Evolutionary conservation across 1,140 invertebrate species (phyloP), one percentile per base, ranked within the genome.

Genomic region (Chrysoperla carnea): DNA sequence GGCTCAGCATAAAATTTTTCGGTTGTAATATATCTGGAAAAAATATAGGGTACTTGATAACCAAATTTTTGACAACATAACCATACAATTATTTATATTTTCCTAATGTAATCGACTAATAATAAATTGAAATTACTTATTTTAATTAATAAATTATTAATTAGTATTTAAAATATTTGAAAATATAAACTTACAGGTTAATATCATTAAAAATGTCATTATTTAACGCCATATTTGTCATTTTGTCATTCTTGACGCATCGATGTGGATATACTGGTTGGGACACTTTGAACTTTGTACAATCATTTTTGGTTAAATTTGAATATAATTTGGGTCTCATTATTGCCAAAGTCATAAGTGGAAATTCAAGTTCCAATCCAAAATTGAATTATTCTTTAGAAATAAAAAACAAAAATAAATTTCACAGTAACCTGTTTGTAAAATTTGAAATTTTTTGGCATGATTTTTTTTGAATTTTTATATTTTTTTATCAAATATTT

Each of bases 1-100:
- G 81, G 75, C 59, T 82, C 77, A 29, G 84, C 63, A 47, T 75
- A 76, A 59, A 83, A 82, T 52, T 76, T 78, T 45, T 83, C 79
- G 17, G 73, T 67, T n/a, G 78, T 78, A 35, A 73, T 70, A 50
- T 81, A 75, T 49, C 77, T 81, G 46, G 39, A 66, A 64, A 51
- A 46, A 40, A 37, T 23, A 23, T 3, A n/a, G 5, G 5, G 17
- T 23, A 23, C 17, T 36, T 42, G 7, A 36, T 29, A 36, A 46
- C 27, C 9, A 8, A 46, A 8, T 29, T 36, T 42, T 44, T 8
- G 46, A n/a, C 11, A 36, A 27, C 31, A 39, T 15, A 29, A 8
- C 33, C 29, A 36, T 23, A 40, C 12, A 37, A 36, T 37, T 9
- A 28, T 14, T 38, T n/a, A 29, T 44, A n/a, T 6, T 29, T 23